phyloP scores from a whole-genome alignment of 2,113 vertebrate genomes.

The Alligator mississippiensis region DNA sequence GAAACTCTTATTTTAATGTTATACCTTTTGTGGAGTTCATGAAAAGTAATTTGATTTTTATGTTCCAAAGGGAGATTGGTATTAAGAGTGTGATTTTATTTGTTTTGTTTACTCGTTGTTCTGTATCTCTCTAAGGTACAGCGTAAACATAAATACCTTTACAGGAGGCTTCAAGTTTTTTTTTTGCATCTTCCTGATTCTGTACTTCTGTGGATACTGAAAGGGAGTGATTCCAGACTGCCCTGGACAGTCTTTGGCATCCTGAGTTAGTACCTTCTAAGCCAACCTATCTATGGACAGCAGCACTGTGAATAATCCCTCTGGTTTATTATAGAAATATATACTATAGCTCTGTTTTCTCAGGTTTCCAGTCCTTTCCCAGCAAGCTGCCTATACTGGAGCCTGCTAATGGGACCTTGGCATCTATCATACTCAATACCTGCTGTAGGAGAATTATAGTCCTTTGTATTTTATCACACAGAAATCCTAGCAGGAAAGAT shows the following conservation, averaged over 20 bases:
- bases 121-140: background rate
- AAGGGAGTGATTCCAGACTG: background rate
- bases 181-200: background rate
- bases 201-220: background rate
- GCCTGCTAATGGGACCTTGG: background rate
- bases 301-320: background rate
- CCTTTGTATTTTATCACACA: background rate
- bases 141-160: background rate
- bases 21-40: background rate
- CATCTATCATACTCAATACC: background rate
- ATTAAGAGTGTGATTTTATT: constrained; percentile 4
- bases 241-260: background rate
- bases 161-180: background rate
- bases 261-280: background rate
- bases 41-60: background rate
- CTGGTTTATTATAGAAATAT: background rate
- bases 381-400: rapidly evolving
- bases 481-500: background rate
- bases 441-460: background rate
- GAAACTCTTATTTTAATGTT: background rate
- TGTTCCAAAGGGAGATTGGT: background rate
- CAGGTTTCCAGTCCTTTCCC: rapidly evolving
- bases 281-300: background rate
- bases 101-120: no score
- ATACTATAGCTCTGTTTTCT: rapidly evolving